Conservation (phyloP, 2,113 vertebrate genomes). For the Lontra canadensis region DNA sequence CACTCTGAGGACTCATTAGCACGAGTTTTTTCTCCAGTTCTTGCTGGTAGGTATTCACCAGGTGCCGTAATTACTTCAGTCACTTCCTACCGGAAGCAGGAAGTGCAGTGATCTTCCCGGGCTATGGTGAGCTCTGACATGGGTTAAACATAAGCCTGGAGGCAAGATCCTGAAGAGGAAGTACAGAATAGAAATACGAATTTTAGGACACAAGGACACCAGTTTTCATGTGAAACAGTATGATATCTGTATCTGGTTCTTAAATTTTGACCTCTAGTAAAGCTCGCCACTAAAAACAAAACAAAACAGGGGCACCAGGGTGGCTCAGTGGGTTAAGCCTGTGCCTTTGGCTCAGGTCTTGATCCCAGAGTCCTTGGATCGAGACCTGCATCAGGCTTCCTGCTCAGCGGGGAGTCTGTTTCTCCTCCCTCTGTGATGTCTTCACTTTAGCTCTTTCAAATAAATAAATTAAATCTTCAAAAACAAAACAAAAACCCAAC, state of each 20-base stretch:
- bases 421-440: neutral
- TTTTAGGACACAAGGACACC: neutral
- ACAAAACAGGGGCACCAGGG: neutral
- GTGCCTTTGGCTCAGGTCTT: neutral
- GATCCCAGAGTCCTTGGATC: neutral
- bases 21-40: neutral
- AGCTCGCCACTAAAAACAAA: neutral
- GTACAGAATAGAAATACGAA: neutral
- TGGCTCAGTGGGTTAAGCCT: neutral
- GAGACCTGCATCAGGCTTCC: neutral
- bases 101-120: neutral
- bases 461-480: neutral
- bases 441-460: neutral
- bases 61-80: neutral
- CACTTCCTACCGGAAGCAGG: neutral
- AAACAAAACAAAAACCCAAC: neutral
- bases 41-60: neutral
- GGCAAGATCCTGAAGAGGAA: neutral
- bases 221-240: neutral
- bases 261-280: neutral
- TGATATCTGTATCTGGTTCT: neutral
- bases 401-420: neutral
- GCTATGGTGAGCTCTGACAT: neutral
- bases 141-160: neutral
- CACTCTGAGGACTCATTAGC: neutral